phyloP scores from a whole-genome alignment of 2,113 vertebrate species.

The Grus americana region DNA sequence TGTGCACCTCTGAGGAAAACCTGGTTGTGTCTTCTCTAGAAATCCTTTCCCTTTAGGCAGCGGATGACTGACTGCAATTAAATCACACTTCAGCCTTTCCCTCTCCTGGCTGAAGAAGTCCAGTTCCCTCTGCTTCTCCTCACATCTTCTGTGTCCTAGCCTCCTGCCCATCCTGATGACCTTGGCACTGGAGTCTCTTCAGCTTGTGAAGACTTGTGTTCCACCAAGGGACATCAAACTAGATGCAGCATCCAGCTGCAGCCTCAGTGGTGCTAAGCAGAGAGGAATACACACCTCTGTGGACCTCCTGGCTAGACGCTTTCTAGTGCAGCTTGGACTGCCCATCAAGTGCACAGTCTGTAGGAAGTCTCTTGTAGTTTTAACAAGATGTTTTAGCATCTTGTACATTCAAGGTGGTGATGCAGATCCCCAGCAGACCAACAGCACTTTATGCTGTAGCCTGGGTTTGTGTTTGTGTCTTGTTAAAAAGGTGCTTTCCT shows the following conservation, averaged over 20 bases:
- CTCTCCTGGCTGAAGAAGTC: not conserved
- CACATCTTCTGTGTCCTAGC: not conserved
- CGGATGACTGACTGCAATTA: not conserved
- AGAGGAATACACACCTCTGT: not conserved
- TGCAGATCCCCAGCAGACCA: not conserved
- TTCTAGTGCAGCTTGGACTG: not conserved
- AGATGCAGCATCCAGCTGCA: not conserved
- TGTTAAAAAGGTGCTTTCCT: constrained; percentile 22
- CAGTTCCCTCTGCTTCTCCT: not conserved
- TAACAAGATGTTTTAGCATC: not conserved
- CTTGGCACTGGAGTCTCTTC: not conserved
- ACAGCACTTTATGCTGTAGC: not conserved
- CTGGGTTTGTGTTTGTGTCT: not conserved
- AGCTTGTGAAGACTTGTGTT: not conserved
- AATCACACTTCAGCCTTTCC: not conserved
- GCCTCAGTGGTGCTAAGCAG: not conserved
- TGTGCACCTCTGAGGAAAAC: not conserved
- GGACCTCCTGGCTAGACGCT: not conserved
- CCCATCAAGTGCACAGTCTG: not conserved
- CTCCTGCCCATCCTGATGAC: not conserved
- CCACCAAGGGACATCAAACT: not conserved
- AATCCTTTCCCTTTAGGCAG: not conserved
- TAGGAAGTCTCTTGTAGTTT: not conserved
- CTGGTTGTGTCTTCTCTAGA: not conserved
- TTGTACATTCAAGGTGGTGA: not conserved